A percentile compares a stretch with the other conserved stretches of the same genome.
Evolutionary conservation across 2,113 vertebrate species (phyloP).

Genomic region (Polypterus senegalus): DNA sequence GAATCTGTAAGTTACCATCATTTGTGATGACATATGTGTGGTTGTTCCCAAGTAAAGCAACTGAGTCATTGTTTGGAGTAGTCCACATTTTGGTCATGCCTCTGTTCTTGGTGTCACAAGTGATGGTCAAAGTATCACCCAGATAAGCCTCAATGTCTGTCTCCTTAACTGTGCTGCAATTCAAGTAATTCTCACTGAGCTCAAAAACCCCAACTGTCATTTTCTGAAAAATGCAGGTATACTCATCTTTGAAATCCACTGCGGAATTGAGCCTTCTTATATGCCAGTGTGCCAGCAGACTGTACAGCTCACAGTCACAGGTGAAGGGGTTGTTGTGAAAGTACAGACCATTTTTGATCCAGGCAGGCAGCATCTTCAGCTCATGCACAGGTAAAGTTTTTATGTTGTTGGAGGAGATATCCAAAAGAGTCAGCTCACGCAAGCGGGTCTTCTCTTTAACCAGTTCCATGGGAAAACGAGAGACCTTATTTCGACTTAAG

Average conservation of each 20-base stretch:
- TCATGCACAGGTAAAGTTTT: constrained; percentile 58
- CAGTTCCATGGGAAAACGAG: constrained; percentile 80
- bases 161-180: constrained; percentile 79
- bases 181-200: constrained; percentile 57
- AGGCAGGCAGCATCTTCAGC: constrained; percentile 68
- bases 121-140: constrained; percentile 59
- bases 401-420: constrained; percentile 79
- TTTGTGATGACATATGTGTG: constrained; percentile 45
- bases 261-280: constrained; percentile 71
- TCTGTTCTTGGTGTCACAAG: constrained; percentile 74
- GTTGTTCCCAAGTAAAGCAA: constrained; percentile 48
- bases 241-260: constrained; percentile 74
- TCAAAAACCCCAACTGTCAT: constrained; percentile 43
- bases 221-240: constrained; percentile 49
- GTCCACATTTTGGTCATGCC: constrained; percentile 68
- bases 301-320: constrained; percentile 76
- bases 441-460: constrained; percentile 61
- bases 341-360: constrained; percentile 84
- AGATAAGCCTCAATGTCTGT: constrained; percentile 65
- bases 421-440: constrained; percentile 70
- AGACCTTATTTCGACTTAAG: constrained; percentile 79
- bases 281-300: constrained; percentile 71
- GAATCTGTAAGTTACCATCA: constrained; percentile 68
- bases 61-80: constrained; percentile 53
- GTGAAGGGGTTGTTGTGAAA: constrained; percentile 76